Evolutionary conservation across 2,113 vertebrate species (phyloP), one percentile per base, ranked within the genome.

Genomic region (Elephantulus edwardii): DNA sequence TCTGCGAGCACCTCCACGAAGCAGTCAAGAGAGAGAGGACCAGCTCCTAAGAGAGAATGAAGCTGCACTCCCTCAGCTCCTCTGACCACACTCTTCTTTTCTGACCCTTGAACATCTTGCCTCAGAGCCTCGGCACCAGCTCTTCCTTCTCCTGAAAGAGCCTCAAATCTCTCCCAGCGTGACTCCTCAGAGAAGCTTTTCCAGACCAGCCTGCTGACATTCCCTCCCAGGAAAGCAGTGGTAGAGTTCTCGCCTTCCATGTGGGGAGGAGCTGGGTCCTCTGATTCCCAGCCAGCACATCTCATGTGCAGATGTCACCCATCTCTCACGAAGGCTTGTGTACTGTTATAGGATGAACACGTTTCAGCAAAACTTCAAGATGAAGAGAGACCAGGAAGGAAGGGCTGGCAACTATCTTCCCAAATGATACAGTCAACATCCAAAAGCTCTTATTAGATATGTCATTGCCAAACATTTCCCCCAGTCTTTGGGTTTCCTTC

Each of bases 1-100:
- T 60, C 2, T 0, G 1, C 22, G 3, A 0, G 1, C 0, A 0
- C 1, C 0, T 14, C 44, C n/a, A 9, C 22, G 82, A 46, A 56
- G 74, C 38, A 12, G 5, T 22, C 9, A 6, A 4, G 17, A 0
- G 1, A 38, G 28, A 13, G 7, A 5, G 48, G 17, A 11, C 19
- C 33, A 3, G 33, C 38, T n/a, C 60, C 3, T 68, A 7, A 42
- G 62, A 26, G 2, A 33, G 46, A 10, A 6, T 26, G 56, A 11
- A 20, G 42, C 60, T 4, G 62, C 50, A 1, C 2, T 0, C 1
- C 42, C 28, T 64, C 8, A 7, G 11, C 10, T 60, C 8, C 20
- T 46, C 24, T 19, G 28, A 38, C 30, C 40, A 44, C 14, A 12
- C 71, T 20, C 14, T 24, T 60, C 56, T 3, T 1, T 48, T 68